Evolutionary conservation across 2,113 vertebrate species (phyloP).

Genomic region (Panthera leo): DNA sequence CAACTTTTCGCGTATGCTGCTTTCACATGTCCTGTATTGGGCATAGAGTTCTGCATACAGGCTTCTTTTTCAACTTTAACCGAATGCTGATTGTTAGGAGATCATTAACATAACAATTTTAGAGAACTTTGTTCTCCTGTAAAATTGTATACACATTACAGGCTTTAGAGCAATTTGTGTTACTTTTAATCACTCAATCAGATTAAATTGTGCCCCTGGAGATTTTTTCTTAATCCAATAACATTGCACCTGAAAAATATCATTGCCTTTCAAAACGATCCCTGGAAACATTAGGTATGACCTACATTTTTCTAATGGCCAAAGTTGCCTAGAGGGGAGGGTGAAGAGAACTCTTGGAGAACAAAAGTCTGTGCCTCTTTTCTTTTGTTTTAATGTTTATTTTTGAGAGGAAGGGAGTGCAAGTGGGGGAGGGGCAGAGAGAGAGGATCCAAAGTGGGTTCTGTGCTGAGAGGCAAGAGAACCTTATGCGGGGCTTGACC

Average conservation of each 20-base stretch:
- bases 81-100: background rate
- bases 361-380: too few species aligned
- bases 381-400: too few species aligned
- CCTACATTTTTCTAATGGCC: constrained; percentile 17
- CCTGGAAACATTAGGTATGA: background rate
- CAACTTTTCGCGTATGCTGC: too few species aligned
- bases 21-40: rapidly evolving
- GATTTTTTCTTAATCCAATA: constrained; percentile 42
- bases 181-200: constrained; percentile 15
- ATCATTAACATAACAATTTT: background rate
- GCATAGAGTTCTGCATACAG: rapidly evolving
- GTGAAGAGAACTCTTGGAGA: background rate
- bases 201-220: background rate
- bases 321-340: background rate
- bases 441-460: too few species aligned
- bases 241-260: constrained; percentile 44
- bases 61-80: background rate
- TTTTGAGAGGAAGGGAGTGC: too few species aligned
- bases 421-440: too few species aligned
- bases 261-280: background rate
- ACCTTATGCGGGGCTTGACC: too few species aligned
- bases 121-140: background rate
- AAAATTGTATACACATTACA: background rate
- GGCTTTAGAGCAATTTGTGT: background rate
- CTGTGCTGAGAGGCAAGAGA: too few species aligned